Evolutionary conservation across 1,140 invertebrate species (phyloP).

Genomic region (Pseudomyrmex cubaensis): DNA sequence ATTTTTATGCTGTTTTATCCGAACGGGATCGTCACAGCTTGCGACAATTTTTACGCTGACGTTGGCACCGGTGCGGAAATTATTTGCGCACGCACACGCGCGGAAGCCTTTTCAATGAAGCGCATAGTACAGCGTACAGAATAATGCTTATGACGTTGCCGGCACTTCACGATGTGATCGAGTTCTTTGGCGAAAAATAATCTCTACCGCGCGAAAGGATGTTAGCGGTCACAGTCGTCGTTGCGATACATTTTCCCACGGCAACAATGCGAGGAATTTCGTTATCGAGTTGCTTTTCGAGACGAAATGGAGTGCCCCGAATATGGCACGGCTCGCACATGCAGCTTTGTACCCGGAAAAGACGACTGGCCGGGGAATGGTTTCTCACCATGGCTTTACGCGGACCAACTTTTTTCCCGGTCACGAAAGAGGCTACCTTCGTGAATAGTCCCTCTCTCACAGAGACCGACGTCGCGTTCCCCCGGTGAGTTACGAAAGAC

Average conservation of each 20-base stretch:
- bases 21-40: neutral
- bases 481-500: slow-evolving; percentile 62
- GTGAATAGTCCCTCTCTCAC: slow-evolving; percentile 26
- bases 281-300: slow-evolving; percentile 53
- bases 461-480: slow-evolving; percentile 46
- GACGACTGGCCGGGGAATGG: slow-evolving; percentile 32
- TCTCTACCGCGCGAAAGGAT: neutral
- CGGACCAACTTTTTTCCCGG: slow-evolving; percentile 41
- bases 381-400: slow-evolving; percentile 46
- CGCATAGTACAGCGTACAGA: neutral
- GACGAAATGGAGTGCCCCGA: slow-evolving; percentile 42
- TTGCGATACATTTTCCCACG: slow-evolving; percentile 39
- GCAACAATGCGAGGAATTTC: slow-evolving; percentile 59
- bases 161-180: neutral
- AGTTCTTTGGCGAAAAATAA: slow-evolving; percentile 46
- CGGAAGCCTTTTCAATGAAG: neutral
- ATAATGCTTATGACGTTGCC: slow-evolving; percentile 23
- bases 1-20: slow-evolving; percentile 9
- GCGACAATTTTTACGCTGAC: slow-evolving; percentile 21
- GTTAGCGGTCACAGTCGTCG: neutral
- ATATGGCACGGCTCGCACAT: slow-evolving; percentile 42
- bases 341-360: slow-evolving; percentile 27
- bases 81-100: neutral
- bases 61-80: slow-evolving; percentile 8
- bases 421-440: slow-evolving; percentile 46